A percentile compares a stretch with the other conserved stretches of the same genome.
Evolutionary conservation across 2,113 vertebrate species (phyloP).

Genomic region (Ciconia stormi): DNA sequence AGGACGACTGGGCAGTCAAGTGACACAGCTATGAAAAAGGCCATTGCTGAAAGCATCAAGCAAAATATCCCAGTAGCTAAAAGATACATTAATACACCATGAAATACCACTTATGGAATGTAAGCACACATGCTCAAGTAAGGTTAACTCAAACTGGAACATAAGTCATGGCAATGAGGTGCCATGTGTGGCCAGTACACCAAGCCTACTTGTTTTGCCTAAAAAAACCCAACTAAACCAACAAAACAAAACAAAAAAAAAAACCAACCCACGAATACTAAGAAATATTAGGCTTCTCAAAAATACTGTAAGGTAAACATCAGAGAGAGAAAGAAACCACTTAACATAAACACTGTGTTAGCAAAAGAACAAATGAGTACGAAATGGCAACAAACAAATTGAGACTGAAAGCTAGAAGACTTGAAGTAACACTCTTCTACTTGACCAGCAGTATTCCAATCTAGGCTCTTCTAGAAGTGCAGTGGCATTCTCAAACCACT

Average conservation of each 20-base stretch:
- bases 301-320: not conserved
- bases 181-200: not conserved
- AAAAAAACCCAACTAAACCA: not conserved
- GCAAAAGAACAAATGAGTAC: not conserved
- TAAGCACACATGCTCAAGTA: not conserved
- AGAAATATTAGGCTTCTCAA: not conserved
- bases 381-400: not conserved
- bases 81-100: not conserved
- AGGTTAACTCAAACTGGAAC: not conserved
- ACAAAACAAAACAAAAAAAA: not conserved
- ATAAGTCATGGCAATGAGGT: not conserved
- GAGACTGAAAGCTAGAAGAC: not conserved
- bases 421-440: not conserved
- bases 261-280: not conserved
- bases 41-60: not conserved
- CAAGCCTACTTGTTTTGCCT: not conserved
- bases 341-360: not conserved
- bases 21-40: not conserved
- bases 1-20: not conserved
- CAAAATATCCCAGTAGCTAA: not conserved
- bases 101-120: not conserved
- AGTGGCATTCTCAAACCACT: not conserved
- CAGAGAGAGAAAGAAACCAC: not conserved
- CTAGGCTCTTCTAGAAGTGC: not conserved
- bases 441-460: not conserved